Base-by-base conservation (phyloP, 2,888 invertebrate species). In the Andrena flavipes region DNA sequence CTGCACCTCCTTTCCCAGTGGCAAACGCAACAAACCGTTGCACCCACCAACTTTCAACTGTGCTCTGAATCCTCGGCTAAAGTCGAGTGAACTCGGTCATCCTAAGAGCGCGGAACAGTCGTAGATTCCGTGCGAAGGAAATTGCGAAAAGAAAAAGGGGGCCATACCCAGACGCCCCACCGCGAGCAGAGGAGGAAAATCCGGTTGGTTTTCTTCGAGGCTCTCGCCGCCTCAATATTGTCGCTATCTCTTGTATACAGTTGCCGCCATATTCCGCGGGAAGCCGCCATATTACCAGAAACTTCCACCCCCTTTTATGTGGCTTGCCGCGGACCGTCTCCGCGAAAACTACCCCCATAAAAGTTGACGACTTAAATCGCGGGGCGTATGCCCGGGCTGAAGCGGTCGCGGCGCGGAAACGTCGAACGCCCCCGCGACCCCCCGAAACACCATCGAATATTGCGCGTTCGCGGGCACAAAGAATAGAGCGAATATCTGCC, bases 301-400 rank as follows among this genome's bases (percentile, higher is more conserved):
- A 90, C 90, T 87, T 85, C 87, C 70, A 82, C 84, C 89, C 86
- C 85, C 86, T 88, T 91, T 90, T 90, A 91, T 90, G 90, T 80
- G 84, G 84, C 87, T 90, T 84, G 84, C 88, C 86, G 84, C 85
- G 88, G 82, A 88, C 86, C 90, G 82, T 91, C 91, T 90, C 90
- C 88, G 89, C 88, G 91, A 92, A 92, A 92, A 92, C 92, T 92
- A 92, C 92, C 91, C 87, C 91, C 91, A 92, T 92, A 92, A 92
- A 92, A 92, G 91, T 92, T 92, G 92, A 92, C 92, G 92, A 92
- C 92, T 92, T 92, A 92, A 92, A 92, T 91, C 91, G 91, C 89
- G 84, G 89, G 91, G 92, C 92, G 92, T 92, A 92, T 92, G 92
- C 76, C 77, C 75, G 68, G 72, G n/a, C 30, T 48, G 63, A 71